Conservation (phyloP, 1,140 invertebrate species). For the Venturia canescens region DNA sequence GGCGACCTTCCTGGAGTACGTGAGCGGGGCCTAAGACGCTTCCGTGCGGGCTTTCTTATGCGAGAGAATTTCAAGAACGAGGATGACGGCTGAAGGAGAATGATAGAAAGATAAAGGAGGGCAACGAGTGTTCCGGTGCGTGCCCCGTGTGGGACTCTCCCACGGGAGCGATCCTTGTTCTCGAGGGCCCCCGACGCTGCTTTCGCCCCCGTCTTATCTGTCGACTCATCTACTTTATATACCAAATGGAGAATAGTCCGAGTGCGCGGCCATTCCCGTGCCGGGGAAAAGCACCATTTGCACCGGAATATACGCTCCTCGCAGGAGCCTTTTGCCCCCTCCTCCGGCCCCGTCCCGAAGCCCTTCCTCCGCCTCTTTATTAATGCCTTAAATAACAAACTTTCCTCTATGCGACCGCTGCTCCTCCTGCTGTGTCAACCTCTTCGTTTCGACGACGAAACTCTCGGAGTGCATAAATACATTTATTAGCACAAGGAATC, state of each 20-base stretch:
- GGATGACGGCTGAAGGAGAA: slow-evolving; percentile 43
- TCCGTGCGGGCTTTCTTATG: slow-evolving; percentile 7
- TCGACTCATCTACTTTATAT: slow-evolving; percentile 54
- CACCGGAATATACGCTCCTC: not conserved
- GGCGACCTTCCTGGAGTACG: not conserved
- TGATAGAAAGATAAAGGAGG: slow-evolving; percentile 52
- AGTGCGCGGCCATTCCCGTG: slow-evolving; percentile 23
- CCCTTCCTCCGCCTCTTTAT: not conserved
- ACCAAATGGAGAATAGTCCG: slow-evolving; percentile 40
- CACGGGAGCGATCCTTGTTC: slow-evolving; percentile 63
- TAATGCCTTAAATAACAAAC: not conserved
- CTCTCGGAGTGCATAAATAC: not conserved
- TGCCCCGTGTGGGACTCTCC: slow-evolving; percentile 75
- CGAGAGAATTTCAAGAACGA: slow-evolving; percentile 46
- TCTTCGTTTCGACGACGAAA: not conserved
- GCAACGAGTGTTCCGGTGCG: slow-evolving; percentile 70
- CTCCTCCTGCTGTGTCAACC: too few relatives aligned
- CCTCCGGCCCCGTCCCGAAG: too few relatives aligned
- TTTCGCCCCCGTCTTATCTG: slow-evolving; percentile 52
- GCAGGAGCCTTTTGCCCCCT: not conserved
- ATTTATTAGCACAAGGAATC: not conserved
- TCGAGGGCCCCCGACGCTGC: slow-evolving; percentile 39
- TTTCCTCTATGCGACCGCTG: not conserved
- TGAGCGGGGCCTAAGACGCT: not conserved
- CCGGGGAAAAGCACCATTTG: slow-evolving; percentile 23